These are phyloP conservation scores for Oncorhynchus masou DNA, from an alignment of 2,113 vertebrate species.

Conservation along the genomic window DNA sequence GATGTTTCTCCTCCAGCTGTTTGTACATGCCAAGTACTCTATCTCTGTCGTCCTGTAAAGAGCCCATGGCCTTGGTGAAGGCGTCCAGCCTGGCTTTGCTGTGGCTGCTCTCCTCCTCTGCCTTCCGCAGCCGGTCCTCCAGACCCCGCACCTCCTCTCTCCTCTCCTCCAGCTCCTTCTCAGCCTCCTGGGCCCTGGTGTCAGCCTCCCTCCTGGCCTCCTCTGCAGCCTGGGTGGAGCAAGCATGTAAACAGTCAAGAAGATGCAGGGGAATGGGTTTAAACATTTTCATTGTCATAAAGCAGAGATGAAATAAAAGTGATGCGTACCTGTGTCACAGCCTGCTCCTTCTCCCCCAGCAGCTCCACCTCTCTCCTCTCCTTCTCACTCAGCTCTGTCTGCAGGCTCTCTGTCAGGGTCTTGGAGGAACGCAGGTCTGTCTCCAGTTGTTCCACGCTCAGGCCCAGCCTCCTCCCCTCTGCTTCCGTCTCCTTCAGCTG, in stretches of 20 bases:
- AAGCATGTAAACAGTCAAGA: constrained; percentile 1
- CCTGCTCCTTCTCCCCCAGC: constrained; percentile 86
- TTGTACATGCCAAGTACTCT: constrained; percentile 82
- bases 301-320: neutral
- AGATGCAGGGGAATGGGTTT: neutral
- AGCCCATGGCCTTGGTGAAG: constrained; percentile 91
- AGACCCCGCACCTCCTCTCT: constrained; percentile 69
- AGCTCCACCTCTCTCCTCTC: constrained; percentile 85
- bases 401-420: constrained; percentile 77
- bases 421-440: constrained; percentile 85
- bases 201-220: constrained; percentile 80
- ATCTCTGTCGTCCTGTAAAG: constrained; percentile 91
- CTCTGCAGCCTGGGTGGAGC: constrained; percentile 75
- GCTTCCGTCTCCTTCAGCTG: constrained; percentile 76
- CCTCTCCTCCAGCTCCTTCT: constrained; percentile 76
- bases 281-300: neutral
- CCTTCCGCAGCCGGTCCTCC: constrained; percentile 71
- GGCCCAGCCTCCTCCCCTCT: constrained; percentile 77
- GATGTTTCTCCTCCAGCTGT: constrained; percentile 88
- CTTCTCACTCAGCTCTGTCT: constrained; percentile 80
- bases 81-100: constrained; percentile 82
- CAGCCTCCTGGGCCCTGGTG: constrained; percentile 69
- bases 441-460: constrained; percentile 84
- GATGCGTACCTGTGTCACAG: constrained; percentile 73
- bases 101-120: constrained; percentile 77